Base-by-base conservation (phyloP, 2,113 vertebrate genomes). In the Scophthalmus maximus region DNA sequence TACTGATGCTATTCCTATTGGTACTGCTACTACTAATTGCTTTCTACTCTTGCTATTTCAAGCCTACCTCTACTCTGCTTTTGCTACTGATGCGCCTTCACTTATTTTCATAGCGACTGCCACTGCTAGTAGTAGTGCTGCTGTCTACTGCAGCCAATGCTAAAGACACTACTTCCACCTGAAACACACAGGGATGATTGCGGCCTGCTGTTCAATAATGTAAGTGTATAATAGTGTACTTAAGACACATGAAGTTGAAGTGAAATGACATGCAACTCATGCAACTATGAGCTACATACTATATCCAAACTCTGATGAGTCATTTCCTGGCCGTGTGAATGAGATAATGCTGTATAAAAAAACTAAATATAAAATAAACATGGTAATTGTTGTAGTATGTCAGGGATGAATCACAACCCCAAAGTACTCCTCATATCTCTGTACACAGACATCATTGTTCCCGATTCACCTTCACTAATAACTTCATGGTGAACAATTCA, bases 391-490 rank as follows among this genome's bases (percentile, higher is more conserved):
- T 47, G 4, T 27, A 34, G 25, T 15, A 46, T 62, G 34, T 58
- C 18, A 59, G 71, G 11, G 25, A 61, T 64, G n/a, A 77, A 47
- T 63, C 34, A 76, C 42, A 44, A 72, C 23, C 62, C 27, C 36
- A 3, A 15, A 51, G 34, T 11, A 25, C 6, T 15, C 44, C 40
- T 47, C 20, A 47, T 22, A 40, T 40, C 32, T 44, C 38, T 8
- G 5, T 29, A 14, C 11, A 52, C 49, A 30, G n/a, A 66, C 4
- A 53, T 52, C 51, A 27, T 17, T 66, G 38, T 27, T 53, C 47
- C 36, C 1, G 6, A 55, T 47, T 46, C 27, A 22, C 51, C n/a
- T 15, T 58, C 18, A 30, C 26, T 29, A 62, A 47, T 18, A 51
- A 29, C 38, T 59, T 52, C 26, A 30, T 30, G 20, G 70, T 55